Conservation (phyloP, 2,113 vertebrate species). For the Alouatta palliata region DNA sequence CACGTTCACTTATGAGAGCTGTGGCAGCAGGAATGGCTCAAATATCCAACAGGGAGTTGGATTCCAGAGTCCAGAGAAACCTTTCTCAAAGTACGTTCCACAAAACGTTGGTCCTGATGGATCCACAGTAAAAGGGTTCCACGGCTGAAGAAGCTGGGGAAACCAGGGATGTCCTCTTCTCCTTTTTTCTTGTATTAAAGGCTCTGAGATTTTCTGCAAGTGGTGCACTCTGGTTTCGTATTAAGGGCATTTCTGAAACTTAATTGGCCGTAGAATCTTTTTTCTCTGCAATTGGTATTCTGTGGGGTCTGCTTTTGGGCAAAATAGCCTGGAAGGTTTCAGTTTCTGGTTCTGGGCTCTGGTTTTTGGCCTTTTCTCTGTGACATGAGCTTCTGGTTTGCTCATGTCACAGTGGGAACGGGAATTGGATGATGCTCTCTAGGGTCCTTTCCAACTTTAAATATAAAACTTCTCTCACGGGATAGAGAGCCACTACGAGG, state of each 20-base stretch:
- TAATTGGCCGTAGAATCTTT: neutral
- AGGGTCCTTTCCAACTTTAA: neutral
- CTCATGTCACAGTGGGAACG: accelerated
- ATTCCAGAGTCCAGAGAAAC: neutral
- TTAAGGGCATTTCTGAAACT: neutral
- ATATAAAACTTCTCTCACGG: neutral
- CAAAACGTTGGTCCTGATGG: neutral
- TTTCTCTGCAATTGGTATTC: neutral
- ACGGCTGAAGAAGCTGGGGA: neutral
- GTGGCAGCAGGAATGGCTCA: neutral
- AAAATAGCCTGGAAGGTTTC: neutral
- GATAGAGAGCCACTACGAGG: neutral
- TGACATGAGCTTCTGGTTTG: neutral
- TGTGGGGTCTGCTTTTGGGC: neutral
- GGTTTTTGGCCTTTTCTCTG: neutral
- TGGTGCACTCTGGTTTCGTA: neutral
- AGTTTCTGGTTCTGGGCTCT: neutral
- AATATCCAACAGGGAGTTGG: neutral
- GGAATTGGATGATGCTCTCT: neutral
- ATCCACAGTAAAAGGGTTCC: neutral
- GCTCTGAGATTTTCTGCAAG: neutral
- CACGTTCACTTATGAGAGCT: neutral
- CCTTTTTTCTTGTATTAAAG: accelerated
- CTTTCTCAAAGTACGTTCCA: neutral
- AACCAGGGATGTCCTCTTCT: accelerated